Evolutionary conservation across 2,888 invertebrate genomes (phyloP).

Genomic region (Cantharis nigra): DNA sequence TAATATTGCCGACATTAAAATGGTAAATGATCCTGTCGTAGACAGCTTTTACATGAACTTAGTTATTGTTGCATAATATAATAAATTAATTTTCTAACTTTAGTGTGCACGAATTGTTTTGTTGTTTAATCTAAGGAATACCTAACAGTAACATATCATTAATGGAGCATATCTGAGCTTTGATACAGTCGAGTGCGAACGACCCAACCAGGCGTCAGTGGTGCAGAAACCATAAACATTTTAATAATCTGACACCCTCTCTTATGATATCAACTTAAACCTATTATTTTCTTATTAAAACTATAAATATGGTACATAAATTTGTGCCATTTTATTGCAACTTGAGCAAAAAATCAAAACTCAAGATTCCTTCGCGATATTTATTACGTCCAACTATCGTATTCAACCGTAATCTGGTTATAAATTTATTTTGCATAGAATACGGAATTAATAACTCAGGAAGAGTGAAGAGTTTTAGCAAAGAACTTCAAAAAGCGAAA

Average conservation of each 20-base stretch:
- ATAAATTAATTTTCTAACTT: neutral
- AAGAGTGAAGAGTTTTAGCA: neutral
- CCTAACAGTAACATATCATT: conserved; percentile 23
- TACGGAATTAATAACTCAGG: neutral
- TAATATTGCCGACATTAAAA: neutral
- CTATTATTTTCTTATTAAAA: conserved; percentile 11
- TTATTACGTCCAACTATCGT: neutral
- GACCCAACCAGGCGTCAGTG: conserved; percentile 19
- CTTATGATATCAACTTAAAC: conserved; percentile 8
- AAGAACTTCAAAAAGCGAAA: neutral
- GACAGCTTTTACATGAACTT: neutral
- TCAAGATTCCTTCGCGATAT: neutral
- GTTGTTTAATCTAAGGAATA: neutral
- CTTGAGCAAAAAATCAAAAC: neutral
- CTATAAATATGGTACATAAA: neutral
- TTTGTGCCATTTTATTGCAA: neutral
- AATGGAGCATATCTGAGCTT: conserved; percentile 30
- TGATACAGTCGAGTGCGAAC: conserved; percentile 32
- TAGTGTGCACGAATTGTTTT: neutral
- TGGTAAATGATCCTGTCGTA: neutral
- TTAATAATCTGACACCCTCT: conserved; percentile 29
- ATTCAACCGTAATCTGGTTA: conserved; percentile 1
- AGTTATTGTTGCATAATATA: conserved; percentile 5
- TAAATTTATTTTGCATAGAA: neutral
- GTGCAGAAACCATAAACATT: conserved; percentile 38